Conservation (phyloP, 2,888 invertebrate genomes). For the Acheta domesticus region DNA sequence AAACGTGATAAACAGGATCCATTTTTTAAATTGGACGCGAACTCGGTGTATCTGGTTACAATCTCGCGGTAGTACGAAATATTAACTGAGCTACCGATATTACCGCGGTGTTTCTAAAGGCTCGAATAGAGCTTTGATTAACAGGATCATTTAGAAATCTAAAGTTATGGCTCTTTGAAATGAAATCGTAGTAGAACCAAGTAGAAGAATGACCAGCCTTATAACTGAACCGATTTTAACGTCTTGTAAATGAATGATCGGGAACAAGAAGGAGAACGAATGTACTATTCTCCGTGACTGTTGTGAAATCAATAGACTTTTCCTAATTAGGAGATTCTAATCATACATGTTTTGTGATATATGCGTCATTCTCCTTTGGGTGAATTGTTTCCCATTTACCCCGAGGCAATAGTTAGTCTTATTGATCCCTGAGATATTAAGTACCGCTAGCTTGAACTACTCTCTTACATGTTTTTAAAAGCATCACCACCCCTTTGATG, state of each 20-base stretch:
- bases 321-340: neutral
- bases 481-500: no score
- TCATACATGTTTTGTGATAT: neutral
- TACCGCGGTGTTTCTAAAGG: no score
- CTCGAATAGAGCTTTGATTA: neutral
- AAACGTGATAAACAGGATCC: neutral
- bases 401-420: no score
- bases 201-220: neutral
- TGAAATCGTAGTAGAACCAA: neutral
- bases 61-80: neutral
- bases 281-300: neutral
- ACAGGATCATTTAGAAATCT: conserved; percentile 5
- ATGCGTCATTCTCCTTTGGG: neutral
- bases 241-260: neutral
- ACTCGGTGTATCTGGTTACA: neutral
- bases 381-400: no score
- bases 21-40: neutral
- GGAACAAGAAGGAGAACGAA: neutral
- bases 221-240: neutral
- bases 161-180: neutral
- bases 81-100: no score
- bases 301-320: neutral
- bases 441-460: no score
- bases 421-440: no score
- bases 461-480: no score